Evolutionary conservation across 2,888 invertebrate species (phyloP), one percentile per base, ranked within the genome.

Genomic region (Aplocera efformata): DNA sequence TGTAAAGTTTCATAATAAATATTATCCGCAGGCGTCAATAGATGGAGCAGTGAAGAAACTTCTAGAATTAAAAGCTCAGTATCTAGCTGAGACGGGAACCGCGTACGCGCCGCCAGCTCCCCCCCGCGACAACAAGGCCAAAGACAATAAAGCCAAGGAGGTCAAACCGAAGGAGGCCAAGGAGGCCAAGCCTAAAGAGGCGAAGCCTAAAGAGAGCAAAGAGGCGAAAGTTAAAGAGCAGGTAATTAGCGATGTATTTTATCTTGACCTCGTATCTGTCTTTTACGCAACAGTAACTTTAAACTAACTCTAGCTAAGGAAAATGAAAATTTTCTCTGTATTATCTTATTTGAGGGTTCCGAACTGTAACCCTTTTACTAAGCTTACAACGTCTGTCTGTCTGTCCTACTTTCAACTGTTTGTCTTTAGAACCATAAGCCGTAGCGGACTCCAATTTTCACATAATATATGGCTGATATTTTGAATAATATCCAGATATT

Each of bases 41-140:
- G 92, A 92, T 50, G 81, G 80, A 2, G 92, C 89, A 52, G 91
- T 91, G 1, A 90, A 91, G 65, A 74, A 72, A 48, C 79, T 93
- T 17, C 74, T 92, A 36, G 83, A 86, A 10, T 65, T 93, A 11
- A 94, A 94, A 63, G 75, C 82, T 0, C 80, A 91, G 36, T 94
- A 91, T 68, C 92, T 93, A 60, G 62, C 77, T 7, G 78, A 83
- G 50, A 91, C 92, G 0, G 93, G 93, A 0, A 60, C 78, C 0
- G 83, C 88, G 8, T 90, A 77, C 56, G 73, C 63, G 1, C 68
- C 79, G 42, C 72, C 81, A 0, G 62, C 75, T 13, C 74, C 63
- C 17, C 66, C 74, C 5, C 58, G 68, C 1, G 74, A 72, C 5
- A 31, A 55, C 26, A 77, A 77, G 28, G 57, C 71, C 0, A 81